Percentiles rank a stretch among this genome's conserved stretches.
phyloP scores from a whole-genome alignment of 1,140 invertebrate species.

The Bombus ignitus region DNA sequence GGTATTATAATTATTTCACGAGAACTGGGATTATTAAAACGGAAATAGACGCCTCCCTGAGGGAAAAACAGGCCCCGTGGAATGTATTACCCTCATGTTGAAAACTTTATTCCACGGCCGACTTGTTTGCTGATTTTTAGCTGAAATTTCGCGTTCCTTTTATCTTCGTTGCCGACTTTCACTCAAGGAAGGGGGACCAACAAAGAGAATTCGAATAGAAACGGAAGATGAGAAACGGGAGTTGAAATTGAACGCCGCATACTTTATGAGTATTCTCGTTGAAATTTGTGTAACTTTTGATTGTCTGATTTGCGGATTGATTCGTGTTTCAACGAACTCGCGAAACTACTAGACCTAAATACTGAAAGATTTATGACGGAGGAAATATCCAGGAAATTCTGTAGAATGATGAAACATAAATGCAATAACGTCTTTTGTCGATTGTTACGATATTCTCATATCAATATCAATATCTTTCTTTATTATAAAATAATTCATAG shows the following conservation, averaged over 20 bases:
- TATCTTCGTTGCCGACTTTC: neutral
- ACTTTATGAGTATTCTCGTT: slow-evolving; percentile 11
- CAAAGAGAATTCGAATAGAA: neutral
- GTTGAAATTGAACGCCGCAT: slow-evolving; percentile 16
- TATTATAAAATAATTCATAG: too few species aligned
- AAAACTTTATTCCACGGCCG: slow-evolving; percentile 23
- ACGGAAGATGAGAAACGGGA: slow-evolving; percentile 23
- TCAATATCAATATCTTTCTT: neutral
- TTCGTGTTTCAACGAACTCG: neutral
- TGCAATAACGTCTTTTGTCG: too few species aligned
- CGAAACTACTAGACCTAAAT: neutral
- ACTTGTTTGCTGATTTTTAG: slow-evolving; percentile 28
- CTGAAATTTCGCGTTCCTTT: slow-evolving; percentile 9
- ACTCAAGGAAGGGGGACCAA: too few species aligned
- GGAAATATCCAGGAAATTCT: neutral
- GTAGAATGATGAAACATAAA: neutral
- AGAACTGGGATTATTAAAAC: slow-evolving; percentile 64
- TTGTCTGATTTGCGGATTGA: slow-evolving; percentile 7
- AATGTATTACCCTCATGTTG: slow-evolving; percentile 23
- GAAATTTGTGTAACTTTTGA: slow-evolving; percentile 28
- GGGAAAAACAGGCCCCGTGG: neutral
- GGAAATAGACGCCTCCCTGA: slow-evolving; percentile 37
- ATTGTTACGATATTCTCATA: neutral
- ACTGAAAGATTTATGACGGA: neutral
- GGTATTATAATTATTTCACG: slow-evolving; percentile 66